Evolutionary conservation across 1,140 invertebrate genomes (phyloP), one percentile per base, ranked within the genome.

Genomic region (Galleria mellonella): DNA sequence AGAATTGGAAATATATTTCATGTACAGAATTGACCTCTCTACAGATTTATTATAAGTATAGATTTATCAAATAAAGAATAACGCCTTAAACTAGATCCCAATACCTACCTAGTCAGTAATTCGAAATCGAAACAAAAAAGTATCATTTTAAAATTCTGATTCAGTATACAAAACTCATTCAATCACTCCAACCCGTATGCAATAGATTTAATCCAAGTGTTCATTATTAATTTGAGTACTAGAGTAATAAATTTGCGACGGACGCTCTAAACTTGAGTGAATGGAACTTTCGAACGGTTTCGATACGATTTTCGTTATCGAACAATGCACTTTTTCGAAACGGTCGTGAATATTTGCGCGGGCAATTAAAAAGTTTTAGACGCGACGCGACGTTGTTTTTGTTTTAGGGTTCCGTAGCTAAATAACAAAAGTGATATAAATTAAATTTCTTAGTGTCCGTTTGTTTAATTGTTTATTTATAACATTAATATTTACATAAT

Each of bases 361-460:
- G 55, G 68, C 66, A 73, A 73, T 73, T 73, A 73, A 73, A 72
- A 73, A 63, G 70, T 73, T 65, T 39, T 23, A 51, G 65, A 59
- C 56, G 45, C 55, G 49, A 55, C 43, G 31, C 31, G 44, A 43
- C 47, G 45, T 52, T 51, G 36, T 32, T 51, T 44, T 45, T 50
- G 41, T 53, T 53, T 44, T 50, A 30, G 14, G 15, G n/a, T 31
- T 28, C 9, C 39, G 35, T 27, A 17, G 46, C 41, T 41, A 48
- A 48, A 23, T 23, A 23, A 6, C 17, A 23, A 3, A 23, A 23
- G 6, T 23, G 2, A 6, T 3, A 23, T 23, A 23, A 23, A 23
- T 23, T 23, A 23, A 23, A 23, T 23, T 2, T 6, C 2, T 23
- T 6, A 23, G n/a, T n/a, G n/a, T n/a, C n/a, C n/a, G n/a, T n/a